Base-by-base conservation (phyloP, 1,140 invertebrate genomes). In the Oppia nitens region DNA sequence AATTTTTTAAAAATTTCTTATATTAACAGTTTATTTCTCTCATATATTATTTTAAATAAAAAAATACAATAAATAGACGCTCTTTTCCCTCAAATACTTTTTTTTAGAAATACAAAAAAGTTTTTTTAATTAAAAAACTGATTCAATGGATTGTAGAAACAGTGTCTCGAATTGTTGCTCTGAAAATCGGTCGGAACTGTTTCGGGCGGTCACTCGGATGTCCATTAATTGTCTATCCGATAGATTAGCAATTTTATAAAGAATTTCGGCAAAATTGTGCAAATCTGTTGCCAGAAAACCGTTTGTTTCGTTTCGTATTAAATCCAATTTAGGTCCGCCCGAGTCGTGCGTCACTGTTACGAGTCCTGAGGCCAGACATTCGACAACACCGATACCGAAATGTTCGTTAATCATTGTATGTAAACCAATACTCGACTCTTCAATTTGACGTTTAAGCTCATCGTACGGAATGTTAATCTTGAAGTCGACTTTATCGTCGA, bases 331-430 rank as follows among this genome's bases (percentile, higher is more conserved):
- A 2, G 95, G 94, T 1, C 95, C 95, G 23, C 92, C 94, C 20
- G 94, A 98, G 62, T 83, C 77, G 70, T 97, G 87, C 26, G 94
- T 92, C 12, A 99, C 76, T 71, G 88, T 87, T 23, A 98, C 81
- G n/a, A 94, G 76, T 3, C 95, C 96, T 52, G 92, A 91, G 40
- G 96, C 94, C 90, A 98, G 93, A 64, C 83, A 84, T 72, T 99
- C 96, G 0, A 98, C 95, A 21, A 99, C 78, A 61, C 87, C 84
- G 63, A 99, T 99, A 49, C 95, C 96, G 77, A 99, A 99, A 75
- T 99, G 96, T 74, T 99, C 96, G 73, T 98, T 94, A 81, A 85
- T 87, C 95, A 99, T 99, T 12, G 94, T 87, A 69, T 99, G 96
- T 40, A 99, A 72, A 0, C 88, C 92, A 60, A 97, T 82, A 3